A percentile compares a stretch with the other conserved stretches of the same genome.
These are phyloP conservation scores for Fregata magnificens DNA, from an alignment of 2,113 vertebrate species.

Conservation along the genomic window DNA sequence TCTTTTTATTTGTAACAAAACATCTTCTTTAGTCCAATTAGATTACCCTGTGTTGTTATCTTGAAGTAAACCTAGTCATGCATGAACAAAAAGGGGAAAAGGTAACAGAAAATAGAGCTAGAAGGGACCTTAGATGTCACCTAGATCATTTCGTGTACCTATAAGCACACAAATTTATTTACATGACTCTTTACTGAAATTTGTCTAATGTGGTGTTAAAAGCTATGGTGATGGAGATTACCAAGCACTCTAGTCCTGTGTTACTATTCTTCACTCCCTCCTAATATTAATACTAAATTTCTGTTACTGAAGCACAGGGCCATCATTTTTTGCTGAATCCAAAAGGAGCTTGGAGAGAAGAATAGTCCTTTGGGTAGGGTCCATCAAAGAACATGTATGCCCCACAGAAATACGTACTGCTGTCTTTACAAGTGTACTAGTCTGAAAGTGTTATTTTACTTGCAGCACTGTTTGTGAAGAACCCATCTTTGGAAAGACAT, in stretches of 20 bases:
- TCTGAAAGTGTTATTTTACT: background rate
- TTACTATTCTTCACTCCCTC: background rate
- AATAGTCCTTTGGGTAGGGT: background rate
- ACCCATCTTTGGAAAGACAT: background rate
- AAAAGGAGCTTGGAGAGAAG: background rate
- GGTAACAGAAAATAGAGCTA: background rate
- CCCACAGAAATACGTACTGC: background rate
- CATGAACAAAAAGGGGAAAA: background rate
- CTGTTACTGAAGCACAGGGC: background rate
- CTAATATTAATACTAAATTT: background rate
- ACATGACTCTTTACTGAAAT: background rate
- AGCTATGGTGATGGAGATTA: background rate
- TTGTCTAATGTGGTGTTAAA: background rate
- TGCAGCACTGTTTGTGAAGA: background rate
- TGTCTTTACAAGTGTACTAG: background rate
- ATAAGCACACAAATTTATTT: background rate
- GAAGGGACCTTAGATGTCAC: background rate
- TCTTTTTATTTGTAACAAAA: background rate
- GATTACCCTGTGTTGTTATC: background rate
- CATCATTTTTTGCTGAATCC: background rate
- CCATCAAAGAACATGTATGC: background rate
- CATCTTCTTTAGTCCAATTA: background rate
- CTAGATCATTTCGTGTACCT: background rate
- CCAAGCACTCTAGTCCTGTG: background rate
- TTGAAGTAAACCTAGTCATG: background rate